phyloP scores from a whole-genome alignment of 1,140 invertebrate species.

The Mizuhopecten yessoensis region DNA sequence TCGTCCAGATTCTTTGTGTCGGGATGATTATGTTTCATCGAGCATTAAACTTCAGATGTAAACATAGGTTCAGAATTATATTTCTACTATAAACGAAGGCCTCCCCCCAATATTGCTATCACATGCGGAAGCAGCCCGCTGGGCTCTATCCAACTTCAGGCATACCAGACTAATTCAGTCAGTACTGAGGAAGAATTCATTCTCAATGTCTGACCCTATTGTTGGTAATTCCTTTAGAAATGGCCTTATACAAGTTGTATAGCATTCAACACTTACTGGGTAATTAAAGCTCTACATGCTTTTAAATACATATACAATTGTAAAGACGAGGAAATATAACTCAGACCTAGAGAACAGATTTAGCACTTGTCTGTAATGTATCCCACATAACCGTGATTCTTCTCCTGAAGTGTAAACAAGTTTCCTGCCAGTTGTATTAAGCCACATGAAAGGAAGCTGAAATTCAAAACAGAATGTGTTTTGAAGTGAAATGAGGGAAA shows the following conservation, averaged over 20 bases:
- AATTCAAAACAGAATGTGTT: not conserved
- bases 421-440: not conserved
- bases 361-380: not conserved
- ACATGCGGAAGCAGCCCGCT: not conserved
- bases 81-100: not conserved
- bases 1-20: conserved; percentile 6
- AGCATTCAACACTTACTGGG: not conserved
- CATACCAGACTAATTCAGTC: not conserved
- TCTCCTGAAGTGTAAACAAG: not conserved
- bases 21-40: not conserved
- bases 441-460: not conserved
- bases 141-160: not conserved
- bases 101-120: not conserved
- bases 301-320: not conserved
- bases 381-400: not conserved
- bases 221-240: not conserved
- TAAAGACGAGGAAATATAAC: not conserved
- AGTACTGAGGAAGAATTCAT: not conserved
- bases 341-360: not conserved
- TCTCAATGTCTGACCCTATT: not conserved
- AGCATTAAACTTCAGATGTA: not conserved
- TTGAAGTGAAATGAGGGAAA: not conserved
- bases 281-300: conserved; percentile 9
- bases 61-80: conserved; percentile 17
- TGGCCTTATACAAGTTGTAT: not conserved